A percentile compares a stretch with the other conserved stretches of the same genome.
These are phyloP conservation scores for Hylia prasina DNA, from an alignment of 2,113 vertebrate genomes.

Conservation along the genomic window DNA sequence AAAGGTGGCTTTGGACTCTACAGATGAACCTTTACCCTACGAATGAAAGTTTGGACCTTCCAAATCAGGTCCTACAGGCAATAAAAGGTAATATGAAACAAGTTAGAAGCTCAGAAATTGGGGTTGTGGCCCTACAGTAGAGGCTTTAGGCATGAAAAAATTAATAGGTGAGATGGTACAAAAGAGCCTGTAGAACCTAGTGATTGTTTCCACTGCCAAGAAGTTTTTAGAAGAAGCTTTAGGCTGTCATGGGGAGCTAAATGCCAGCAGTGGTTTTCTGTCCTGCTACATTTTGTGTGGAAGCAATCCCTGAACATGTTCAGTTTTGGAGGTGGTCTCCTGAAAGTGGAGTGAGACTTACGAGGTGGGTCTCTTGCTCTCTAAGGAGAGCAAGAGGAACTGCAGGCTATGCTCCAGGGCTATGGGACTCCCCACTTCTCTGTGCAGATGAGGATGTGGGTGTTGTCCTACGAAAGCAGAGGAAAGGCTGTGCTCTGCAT, in stretches of 20 bases:
- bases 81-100: background rate
- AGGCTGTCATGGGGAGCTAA: background rate
- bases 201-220: background rate
- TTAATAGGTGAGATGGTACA: background rate
- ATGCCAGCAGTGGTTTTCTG: background rate
- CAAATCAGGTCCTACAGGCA: background rate
- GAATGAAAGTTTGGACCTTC: background rate
- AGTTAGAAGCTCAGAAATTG: background rate
- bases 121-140: background rate
- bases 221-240: background rate
- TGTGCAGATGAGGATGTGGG: background rate
- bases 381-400: background rate
- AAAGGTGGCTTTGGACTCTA: background rate
- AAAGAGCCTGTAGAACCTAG: background rate
- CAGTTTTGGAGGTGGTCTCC: background rate
- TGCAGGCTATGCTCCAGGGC: background rate
- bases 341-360: background rate
- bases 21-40: background rate
- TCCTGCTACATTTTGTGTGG: background rate
- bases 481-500: background rate
- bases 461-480: background rate
- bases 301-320: background rate
- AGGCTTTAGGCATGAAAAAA: background rate
- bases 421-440: background rate
- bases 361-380: background rate